Evolutionary conservation across 2,113 vertebrate species (phyloP).

Genomic region (Gopherus flavomarginatus): DNA sequence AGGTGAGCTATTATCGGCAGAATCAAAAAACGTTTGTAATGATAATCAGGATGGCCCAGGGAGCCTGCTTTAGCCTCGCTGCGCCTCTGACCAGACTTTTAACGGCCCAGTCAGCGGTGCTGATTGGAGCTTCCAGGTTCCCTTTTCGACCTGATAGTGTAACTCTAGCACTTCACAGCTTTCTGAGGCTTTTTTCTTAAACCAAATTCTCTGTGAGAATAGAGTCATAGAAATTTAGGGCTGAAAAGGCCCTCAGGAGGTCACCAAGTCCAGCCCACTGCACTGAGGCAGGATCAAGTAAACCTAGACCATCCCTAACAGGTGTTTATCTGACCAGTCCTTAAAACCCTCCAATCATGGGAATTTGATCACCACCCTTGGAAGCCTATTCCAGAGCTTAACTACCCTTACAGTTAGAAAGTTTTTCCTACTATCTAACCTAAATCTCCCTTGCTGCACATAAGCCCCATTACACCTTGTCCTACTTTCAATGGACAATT

Average conservation of each 20-base stretch:
- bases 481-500: not conserved
- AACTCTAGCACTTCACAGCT: not conserved
- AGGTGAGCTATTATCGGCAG: too few species aligned
- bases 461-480: not conserved
- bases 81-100: too few species aligned
- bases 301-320: not conserved
- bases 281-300: not conserved
- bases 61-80: too few species aligned
- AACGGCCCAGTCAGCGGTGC: too few species aligned
- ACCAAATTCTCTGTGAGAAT: accelerated
- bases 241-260: not conserved
- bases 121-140: too few species aligned
- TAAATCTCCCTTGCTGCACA: not conserved
- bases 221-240: not conserved
- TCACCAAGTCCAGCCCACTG: not conserved
- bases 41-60: too few species aligned
- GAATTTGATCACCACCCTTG: not conserved
- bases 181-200: not conserved
- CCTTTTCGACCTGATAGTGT: not conserved
- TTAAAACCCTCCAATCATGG: not conserved
- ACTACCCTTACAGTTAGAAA: not conserved
- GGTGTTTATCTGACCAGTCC: not conserved
- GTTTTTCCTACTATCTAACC: not conserved
- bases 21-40: too few species aligned
- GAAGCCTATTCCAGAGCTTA: not conserved